Percentiles rank a stretch among this genome's conserved stretches.
Evolutionary conservation across 30 jellyfish, hydroid and myxozoan genomes (phyloP).

Genomic region (Chrysaora quinquecirrha): DNA sequence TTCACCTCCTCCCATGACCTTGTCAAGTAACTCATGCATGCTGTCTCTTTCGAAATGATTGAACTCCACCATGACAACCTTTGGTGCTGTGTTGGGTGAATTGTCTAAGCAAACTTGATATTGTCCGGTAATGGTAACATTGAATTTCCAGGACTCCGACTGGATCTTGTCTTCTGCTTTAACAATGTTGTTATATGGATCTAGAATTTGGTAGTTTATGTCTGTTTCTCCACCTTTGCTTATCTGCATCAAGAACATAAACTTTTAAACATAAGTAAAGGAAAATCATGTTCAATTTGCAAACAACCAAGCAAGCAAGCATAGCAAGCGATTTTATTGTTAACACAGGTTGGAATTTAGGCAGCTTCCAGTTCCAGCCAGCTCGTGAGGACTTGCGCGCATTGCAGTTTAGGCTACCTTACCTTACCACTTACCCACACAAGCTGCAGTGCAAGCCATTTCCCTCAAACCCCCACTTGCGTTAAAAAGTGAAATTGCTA

Average conservation of each 20-base stretch:
- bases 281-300: too few species aligned
- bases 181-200: slow-evolving; percentile 22
- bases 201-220: slow-evolving; percentile 25
- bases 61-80: slow-evolving; percentile 20
- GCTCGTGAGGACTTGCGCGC: too few species aligned
- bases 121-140: slow-evolving; percentile 22
- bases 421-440: too few species aligned
- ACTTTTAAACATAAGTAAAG: too few species aligned
- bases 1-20: background rate
- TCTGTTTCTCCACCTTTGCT: slow-evolving; percentile 47
- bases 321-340: too few species aligned
- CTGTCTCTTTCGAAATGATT: slow-evolving; percentile 14
- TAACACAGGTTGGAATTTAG: too few species aligned
- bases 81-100: slow-evolving; percentile 20
- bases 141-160: slow-evolving; percentile 1
- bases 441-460: too few species aligned
- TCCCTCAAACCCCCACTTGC: too few species aligned
- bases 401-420: too few species aligned
- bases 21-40: slow-evolving; percentile 12
- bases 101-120: slow-evolving; percentile 42
- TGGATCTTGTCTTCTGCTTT: background rate
- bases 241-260: slow-evolving; percentile 30
- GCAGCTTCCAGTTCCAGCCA: too few species aligned
- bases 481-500: too few species aligned
- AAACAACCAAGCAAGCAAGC: too few species aligned